Base-by-base conservation (phyloP, 2,113 vertebrate genomes). In the Callochromis pleurospilus region DNA sequence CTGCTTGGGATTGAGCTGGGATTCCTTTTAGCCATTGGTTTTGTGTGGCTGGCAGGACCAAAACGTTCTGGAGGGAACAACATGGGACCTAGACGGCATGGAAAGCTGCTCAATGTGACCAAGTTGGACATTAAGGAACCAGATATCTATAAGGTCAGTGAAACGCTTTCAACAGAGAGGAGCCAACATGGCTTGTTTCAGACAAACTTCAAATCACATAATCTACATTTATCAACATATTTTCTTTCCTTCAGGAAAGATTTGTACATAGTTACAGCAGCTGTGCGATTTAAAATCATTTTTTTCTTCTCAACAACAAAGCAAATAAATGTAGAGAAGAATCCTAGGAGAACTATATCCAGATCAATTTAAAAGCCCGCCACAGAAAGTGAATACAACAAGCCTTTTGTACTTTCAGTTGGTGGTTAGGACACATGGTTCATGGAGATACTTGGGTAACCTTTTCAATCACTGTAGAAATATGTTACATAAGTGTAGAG, bases 41-140 rank as follows among this genome's bases (percentile, higher is more conserved):
- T 97, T 75, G 97, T 99, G 93, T 99, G 99, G 99, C 95, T 99
- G 93, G 96, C 98, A 6, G 97, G 95, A 93, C 97, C 97, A 85
- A 95, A 97, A 94, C 90, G 94, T 89, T 95, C 96, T 86, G 93
- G 55, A 21, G 83, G 94, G 56, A 36, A 24, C 15, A 84, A 91
- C 60, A 94, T 49, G 70, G 42, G 93, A 82, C 70, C 85, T 56
- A 93, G 86, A 87, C 36, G 29, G 31, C 79, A 73, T n/a, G 86
- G 92, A 31, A 95, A 94, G 88, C 92, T 49, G 21, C 95, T 95
- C 95, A 90, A 21, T 79, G 21, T 21, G 3, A 95, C 93, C 58
- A 94, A 96, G 89, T 91, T 98, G 79, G 97, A 98, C 89, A 98
- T 99, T 92, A 96, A 97, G 89, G 98, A 99, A 93, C 99, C 98